These are phyloP conservation scores for Carapus acus DNA, from an alignment of 2,797 vertebrate species.

Conservation along the genomic window DNA sequence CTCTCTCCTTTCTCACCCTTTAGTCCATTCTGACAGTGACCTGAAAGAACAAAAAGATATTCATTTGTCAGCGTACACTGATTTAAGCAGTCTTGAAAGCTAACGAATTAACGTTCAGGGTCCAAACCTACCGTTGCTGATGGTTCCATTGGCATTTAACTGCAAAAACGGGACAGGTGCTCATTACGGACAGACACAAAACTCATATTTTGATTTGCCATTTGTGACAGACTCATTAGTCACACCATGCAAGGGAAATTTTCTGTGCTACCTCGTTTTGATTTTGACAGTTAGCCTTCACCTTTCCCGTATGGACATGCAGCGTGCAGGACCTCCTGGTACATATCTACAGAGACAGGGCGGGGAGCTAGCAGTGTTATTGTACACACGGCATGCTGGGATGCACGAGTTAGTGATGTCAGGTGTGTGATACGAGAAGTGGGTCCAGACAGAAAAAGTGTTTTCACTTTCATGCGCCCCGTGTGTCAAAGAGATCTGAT, in stretches of 20 bases:
- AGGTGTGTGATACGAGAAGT: conserved; percentile 1
- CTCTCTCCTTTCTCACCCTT: conserved; percentile 90
- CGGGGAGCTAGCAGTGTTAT: conserved; percentile 9
- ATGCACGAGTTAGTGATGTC: not conserved
- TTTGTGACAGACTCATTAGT: not conserved
- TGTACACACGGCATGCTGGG: conserved; percentile 17
- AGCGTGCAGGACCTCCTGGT: conserved; percentile 39
- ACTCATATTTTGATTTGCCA: not conserved
- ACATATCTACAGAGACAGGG: conserved; percentile 29
- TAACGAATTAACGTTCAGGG: too few relatives aligned
- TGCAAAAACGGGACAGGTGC: conserved; percentile 39
- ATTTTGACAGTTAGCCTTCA: conserved; percentile 35
- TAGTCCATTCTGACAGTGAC: conserved; percentile 55
- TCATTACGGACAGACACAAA: not conserved
- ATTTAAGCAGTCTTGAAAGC: too few relatives aligned
- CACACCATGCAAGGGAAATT: conserved; percentile 4
- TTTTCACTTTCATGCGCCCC: not conserved
- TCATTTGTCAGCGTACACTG: too few relatives aligned
- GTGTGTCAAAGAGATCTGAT: not conserved
- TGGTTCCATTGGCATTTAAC: conserved; percentile 52
- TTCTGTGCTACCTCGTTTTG: conserved; percentile 27
- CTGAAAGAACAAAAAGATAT: conserved; percentile 33
- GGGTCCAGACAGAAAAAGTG: too few relatives aligned
- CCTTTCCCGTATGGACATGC: conserved; percentile 35
- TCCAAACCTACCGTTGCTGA: conserved; percentile 35